Evolutionary conservation across 2,797 vertebrate species (phyloP), one percentile per base, ranked within the genome.

Genomic region (Gouania willdenowi): DNA sequence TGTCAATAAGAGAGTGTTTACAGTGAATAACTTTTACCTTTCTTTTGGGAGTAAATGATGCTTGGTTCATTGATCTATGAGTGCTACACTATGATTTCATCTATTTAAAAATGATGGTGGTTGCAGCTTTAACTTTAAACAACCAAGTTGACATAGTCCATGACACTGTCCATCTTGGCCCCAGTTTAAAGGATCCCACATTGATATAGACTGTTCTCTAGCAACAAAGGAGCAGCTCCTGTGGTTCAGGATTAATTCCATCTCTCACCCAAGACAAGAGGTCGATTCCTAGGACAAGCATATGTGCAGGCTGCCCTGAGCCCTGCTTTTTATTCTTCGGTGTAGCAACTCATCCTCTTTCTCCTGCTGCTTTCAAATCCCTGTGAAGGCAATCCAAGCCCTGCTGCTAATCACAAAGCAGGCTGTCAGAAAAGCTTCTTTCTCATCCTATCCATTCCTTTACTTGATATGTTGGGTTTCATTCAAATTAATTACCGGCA

Each of bases 241-340:
- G 79, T 63, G 63, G 59, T 48, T 68, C 25, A 36, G 61, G 70
- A 84, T 86, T 77, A 79, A 72, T 76, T 84, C 63, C 12, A 35
- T 67, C 64, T 63, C 60, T 73, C 60, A 56, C 56, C 65, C 43
- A 49, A 41, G 49, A 40, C 10, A 1, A 37, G 36, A 2, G 53
- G 62, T 79, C 76, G 77, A 60, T 69, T 76, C 68, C 63, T 61
- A 44, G 26, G 29, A 58, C 32, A 40, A 59, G 19, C 54, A 29
- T 30, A 57, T 68, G 47, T 18, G 45, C 64, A 41, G 49, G 48
- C 46, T 44, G 39, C 56, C 44, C 41, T 49, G 43, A 71, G 54
- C 28, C 41, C 46, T 25, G 18, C 37, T 28, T 55, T 61, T 46
- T 51, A 58, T 59, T 59, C 48, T 41, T 49, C n/a, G 44, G 26